Evolutionary conservation across 2,797 vertebrate genomes (phyloP), one percentile per base, ranked within the genome.

Genomic region (Neomorphus geoffroyi): DNA sequence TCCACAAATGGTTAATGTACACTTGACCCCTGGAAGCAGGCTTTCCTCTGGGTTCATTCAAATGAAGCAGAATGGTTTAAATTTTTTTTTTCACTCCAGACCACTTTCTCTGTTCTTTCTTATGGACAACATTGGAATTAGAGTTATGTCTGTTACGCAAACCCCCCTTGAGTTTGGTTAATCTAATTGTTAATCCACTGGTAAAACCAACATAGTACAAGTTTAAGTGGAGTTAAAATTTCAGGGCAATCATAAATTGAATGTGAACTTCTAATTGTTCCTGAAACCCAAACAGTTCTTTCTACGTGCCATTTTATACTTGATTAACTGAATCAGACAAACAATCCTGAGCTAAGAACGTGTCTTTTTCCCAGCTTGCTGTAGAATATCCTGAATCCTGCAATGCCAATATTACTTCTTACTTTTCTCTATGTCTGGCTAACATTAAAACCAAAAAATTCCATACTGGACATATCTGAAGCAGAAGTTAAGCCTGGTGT

Each of bases 81-180:
- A 21, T 60, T 61, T 56, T 61, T 1, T 10, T 69, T 60, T 78
- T 80, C 84, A 70, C 30, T 65, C 26, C 12, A 43, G 9, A 43
- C 2, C 1, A 1, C 7, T 19, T 66, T 77, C 7, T 3, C 5
- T 37, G 7, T 62, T 80, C 7, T 12, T 80, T 28, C 18, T 69
- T 80, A 41, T 6, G 18, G 24, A 53, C 12, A 46, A 53, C 35
- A 43, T 62, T 46, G 78, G n/a, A 77, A 84, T 10, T 41, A 33
- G 32, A 83, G 18, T 48, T 73, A 13, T 30, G 50, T 24, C 7
- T 0, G 0, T 77, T 86, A 15, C 0, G 2, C 11, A 66, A 86
- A 22, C 2, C 0, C 1, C 6, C 10, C 2, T 81, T 84, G 28
- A 33, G 15, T 70, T 53, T 70, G 3, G 1, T 66, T 89, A 19